These are phyloP conservation scores for Leucophenga varia DNA, from an alignment of 1,140 invertebrate species.

Conservation along the genomic window DNA sequence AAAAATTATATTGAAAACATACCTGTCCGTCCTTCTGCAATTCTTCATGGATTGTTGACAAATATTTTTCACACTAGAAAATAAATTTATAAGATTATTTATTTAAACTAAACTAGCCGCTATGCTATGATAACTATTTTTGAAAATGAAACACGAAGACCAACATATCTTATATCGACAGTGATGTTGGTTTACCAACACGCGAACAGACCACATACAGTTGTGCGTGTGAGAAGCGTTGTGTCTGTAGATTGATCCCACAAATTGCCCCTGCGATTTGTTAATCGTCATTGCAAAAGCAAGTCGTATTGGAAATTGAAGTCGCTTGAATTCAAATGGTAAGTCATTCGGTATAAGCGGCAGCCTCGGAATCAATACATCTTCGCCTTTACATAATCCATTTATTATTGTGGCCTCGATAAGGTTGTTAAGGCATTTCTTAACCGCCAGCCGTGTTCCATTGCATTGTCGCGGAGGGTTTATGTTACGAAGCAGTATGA, in stretches of 20 bases:
- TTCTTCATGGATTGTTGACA: no score
- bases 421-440: conserved; percentile 49
- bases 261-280: conserved; percentile 60
- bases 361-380: conserved; percentile 55
- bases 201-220: conserved; percentile 51
- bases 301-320: conserved; percentile 55
- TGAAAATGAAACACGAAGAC: no score
- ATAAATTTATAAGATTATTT: no score
- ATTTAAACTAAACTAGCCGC: no score
- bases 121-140: no score
- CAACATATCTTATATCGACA: no score
- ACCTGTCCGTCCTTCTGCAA: no score
- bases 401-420: conserved; percentile 57
- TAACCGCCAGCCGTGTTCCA: conserved; percentile 53
- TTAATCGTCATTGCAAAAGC: conserved; percentile 61
- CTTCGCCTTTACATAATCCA: conserved; percentile 54
- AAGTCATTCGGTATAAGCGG: conserved; percentile 22
- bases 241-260: conserved; percentile 48
- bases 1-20: no score
- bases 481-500: conserved; percentile 56
- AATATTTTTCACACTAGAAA: no score
- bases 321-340: conserved; percentile 46
- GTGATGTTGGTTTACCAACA: conserved; percentile 23
- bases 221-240: conserved; percentile 56
- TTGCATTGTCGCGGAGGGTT: conserved; percentile 57